phyloP scores from a whole-genome alignment of 2,888 invertebrate genomes.

The Notodonta dromedarius region DNA sequence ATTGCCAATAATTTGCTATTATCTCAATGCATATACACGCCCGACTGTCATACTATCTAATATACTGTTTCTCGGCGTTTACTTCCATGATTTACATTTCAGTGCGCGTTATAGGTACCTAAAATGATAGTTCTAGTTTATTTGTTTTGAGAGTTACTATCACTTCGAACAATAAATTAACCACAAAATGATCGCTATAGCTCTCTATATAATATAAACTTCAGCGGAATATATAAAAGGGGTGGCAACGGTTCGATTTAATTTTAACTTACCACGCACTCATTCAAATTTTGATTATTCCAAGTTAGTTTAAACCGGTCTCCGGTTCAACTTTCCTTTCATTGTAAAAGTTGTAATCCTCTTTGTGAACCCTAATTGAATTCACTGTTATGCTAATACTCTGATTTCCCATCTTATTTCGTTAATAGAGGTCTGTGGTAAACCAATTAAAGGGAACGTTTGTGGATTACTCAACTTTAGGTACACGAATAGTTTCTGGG shows the following conservation, averaged over 20 bases:
- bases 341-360: constrained; percentile 84
- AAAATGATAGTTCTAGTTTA: not conserved
- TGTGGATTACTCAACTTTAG: constrained; percentile 80
- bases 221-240: constrained; percentile 18
- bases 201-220: constrained; percentile 13
- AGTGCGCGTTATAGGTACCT: constrained; percentile 1
- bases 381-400: constrained; percentile 84
- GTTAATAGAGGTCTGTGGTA: constrained; percentile 83
- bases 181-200: constrained; percentile 6
- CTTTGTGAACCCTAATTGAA: constrained; percentile 83
- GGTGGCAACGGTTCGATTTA: constrained; percentile 57
- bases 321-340: constrained; percentile 78
- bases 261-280: constrained; percentile 70
- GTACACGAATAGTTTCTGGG: constrained; percentile 72
- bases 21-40: constrained; percentile 65
- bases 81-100: constrained; percentile 21
- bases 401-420: constrained; percentile 84
- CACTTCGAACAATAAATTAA: not conserved
- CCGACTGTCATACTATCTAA: constrained; percentile 58
- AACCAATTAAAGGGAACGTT: constrained; percentile 82
- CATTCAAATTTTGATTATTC: constrained; percentile 80
- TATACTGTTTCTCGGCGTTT: constrained; percentile 53
- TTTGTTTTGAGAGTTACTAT: not conserved
- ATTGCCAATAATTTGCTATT: constrained; percentile 70
- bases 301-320: constrained; percentile 75